A percentile compares a stretch with the other conserved stretches of the same genome.
Conservation (phyloP, 2,888 invertebrate species). For the Coecobrya sp. region DNA sequence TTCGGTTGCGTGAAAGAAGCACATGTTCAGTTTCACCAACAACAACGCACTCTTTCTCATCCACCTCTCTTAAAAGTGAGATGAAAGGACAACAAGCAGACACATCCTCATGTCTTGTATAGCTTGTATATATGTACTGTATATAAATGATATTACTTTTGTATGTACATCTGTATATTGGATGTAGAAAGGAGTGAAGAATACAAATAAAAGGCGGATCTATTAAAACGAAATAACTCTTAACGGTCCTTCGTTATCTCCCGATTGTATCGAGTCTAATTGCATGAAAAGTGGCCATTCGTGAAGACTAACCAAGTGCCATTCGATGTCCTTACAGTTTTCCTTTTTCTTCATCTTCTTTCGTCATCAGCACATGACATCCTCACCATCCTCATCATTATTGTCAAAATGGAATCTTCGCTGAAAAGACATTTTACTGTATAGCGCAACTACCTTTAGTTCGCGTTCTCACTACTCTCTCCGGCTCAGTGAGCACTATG, state of each 20-base stretch:
- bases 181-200: background rate
- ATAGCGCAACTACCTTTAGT: background rate
- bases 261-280: slow-evolving; percentile 76
- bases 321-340: slow-evolving; percentile 69
- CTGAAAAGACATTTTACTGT: slow-evolving; percentile 21
- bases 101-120: background rate
- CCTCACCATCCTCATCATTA: background rate
- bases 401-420: slow-evolving; percentile 27
- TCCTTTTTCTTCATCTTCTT: slow-evolving; percentile 50
- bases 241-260: slow-evolving; percentile 76
- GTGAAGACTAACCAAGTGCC: slow-evolving; percentile 73
- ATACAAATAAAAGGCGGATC: slow-evolving; percentile 52
- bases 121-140: background rate
- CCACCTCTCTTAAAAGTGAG: background rate
- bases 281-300: slow-evolving; percentile 77
- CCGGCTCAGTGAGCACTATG: slow-evolving; percentile 17
- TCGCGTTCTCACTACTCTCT: background rate
- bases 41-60: background rate
- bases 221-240: slow-evolving; percentile 77
- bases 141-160: too few species aligned
- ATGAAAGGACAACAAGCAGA: background rate
- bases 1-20: slow-evolving; percentile 77
- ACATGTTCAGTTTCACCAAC: slow-evolving; percentile 71
- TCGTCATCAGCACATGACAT: slow-evolving; percentile 26
- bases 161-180: background rate